Evolutionary conservation across 2,797 vertebrate species (phyloP), one percentile per base, ranked within the genome.

Genomic region (Enteromius anoplus): DNA sequence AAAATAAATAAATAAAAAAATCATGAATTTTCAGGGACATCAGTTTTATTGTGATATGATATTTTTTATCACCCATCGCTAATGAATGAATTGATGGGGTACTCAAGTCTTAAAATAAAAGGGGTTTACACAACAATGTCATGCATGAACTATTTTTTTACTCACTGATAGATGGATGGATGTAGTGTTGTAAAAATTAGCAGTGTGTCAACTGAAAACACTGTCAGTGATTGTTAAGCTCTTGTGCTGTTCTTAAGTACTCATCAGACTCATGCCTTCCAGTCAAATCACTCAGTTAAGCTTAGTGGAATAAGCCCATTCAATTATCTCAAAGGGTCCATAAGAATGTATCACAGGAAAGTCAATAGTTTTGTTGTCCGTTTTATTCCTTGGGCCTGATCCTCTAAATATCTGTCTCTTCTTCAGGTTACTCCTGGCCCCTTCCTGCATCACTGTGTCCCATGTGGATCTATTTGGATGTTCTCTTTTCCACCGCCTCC

Each of bases 391-490:
- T 55, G 29, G 5, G 21, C 21, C 51, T 55, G 11, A 75, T 58
- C 23, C 47, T 83, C 29, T 81, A 5, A 60, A 47, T 53, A 29
- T 82, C 69, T 76, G 17, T 85, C n/a, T 83, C 26, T 26, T 83
- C 26, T 45, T 64, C 79, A 87, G 86, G 71, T 82, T 87, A 84
- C 65, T 82, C 82, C 2, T 87, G 86, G 86, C 86, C 86, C 7
- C 69, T 87, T 11, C 85, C 86, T 65, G 49, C 71, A 8, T 34
- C 75, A 34, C 23, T 87, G 26, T 87, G 86, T 77, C 85, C 86
- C 17, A 29, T 87, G 40, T 87, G 86, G 85, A 87, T 87, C 75
- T 87, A 87, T 65, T 53, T 87, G 40, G 86, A 87, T 55, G 86
- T 87, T 42, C 71, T 87, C 49, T 70, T 87, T 51, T 87, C 86